These are phyloP conservation scores for Grus americana DNA, from an alignment of 2,113 vertebrate genomes.

Conservation along the genomic window DNA sequence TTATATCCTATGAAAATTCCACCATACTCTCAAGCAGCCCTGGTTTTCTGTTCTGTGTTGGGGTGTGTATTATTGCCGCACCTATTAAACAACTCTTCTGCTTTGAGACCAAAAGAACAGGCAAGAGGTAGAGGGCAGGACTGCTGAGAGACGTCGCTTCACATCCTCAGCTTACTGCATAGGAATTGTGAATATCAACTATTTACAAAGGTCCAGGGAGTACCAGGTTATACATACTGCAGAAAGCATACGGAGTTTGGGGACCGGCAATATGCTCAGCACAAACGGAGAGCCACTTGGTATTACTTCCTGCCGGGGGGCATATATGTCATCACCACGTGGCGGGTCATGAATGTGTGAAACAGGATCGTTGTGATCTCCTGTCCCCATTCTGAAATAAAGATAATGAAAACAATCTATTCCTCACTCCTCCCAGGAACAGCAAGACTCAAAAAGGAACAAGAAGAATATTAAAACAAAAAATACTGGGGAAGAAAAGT, in stretches of 20 bases:
- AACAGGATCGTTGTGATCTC: neutral
- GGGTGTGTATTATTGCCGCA: neutral
- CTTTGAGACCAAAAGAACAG: neutral
- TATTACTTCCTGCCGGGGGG: neutral
- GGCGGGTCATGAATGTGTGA: neutral
- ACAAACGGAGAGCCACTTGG: neutral
- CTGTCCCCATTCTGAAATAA: neutral
- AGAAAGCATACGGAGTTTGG: neutral
- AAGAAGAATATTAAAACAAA: neutral
- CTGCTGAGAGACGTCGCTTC: neutral
- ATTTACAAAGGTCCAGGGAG: neutral
- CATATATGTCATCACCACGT: conserved; percentile 5
- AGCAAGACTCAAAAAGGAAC: neutral
- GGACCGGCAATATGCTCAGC: neutral
- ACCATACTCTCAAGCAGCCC: neutral
- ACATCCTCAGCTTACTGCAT: neutral
- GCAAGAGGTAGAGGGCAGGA: neutral
- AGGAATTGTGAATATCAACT: neutral
- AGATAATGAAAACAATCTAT: neutral
- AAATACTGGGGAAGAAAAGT: neutral
- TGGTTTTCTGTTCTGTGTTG: neutral
- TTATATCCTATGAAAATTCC: neutral
- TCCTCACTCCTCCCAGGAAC: neutral
- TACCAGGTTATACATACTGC: neutral
- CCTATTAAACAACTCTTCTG: neutral